A percentile compares a stretch with the other conserved stretches of the same genome.
Evolutionary conservation across 2,797 vertebrate species (phyloP).

Genomic region (Melanotaenia pygmaea): DNA sequence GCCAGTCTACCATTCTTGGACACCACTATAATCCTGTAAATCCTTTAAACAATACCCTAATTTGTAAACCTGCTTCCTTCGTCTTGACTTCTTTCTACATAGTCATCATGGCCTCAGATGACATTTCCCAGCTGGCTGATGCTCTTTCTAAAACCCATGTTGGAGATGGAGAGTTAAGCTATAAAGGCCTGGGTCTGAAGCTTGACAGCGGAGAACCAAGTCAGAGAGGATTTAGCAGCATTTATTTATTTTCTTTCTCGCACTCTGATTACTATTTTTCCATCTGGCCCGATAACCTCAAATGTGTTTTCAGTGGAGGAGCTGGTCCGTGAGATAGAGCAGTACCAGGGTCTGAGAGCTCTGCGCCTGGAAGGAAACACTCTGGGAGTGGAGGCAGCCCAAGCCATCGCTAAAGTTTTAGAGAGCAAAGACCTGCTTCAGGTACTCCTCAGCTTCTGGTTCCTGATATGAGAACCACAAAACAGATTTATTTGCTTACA

Average conservation of each 20-base stretch:
- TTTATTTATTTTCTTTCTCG: not conserved
- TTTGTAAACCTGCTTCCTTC: not conserved
- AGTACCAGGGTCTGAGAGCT: conserved; percentile 87
- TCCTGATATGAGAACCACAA: too few relatives aligned
- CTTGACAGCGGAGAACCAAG: conserved; percentile 91
- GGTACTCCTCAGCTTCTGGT: conserved; percentile 75
- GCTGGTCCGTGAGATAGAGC: conserved; percentile 89
- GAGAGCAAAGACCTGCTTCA: conserved; percentile 90
- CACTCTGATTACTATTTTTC: not conserved
- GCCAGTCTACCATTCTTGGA: not conserved
- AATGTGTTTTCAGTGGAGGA: conserved; percentile 83
- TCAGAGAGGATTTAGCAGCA: conserved; percentile 64
- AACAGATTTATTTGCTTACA: too few relatives aligned
- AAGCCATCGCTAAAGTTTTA: conserved; percentile 90
- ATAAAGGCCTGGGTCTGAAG: conserved; percentile 92
- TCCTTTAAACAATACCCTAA: not conserved
- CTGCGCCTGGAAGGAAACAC: conserved; percentile 95
- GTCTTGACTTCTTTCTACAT: not conserved
- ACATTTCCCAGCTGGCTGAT: conserved; percentile 89
- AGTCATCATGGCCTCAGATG: conserved; percentile 91
- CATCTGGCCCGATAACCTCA: not conserved
- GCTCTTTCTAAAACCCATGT: conserved; percentile 92
- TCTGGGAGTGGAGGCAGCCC: conserved; percentile 94
- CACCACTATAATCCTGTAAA: not conserved
- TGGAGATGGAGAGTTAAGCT: conserved; percentile 92